Conservation (phyloP, 2,888 invertebrate species). For the Nezara viridula region DNA sequence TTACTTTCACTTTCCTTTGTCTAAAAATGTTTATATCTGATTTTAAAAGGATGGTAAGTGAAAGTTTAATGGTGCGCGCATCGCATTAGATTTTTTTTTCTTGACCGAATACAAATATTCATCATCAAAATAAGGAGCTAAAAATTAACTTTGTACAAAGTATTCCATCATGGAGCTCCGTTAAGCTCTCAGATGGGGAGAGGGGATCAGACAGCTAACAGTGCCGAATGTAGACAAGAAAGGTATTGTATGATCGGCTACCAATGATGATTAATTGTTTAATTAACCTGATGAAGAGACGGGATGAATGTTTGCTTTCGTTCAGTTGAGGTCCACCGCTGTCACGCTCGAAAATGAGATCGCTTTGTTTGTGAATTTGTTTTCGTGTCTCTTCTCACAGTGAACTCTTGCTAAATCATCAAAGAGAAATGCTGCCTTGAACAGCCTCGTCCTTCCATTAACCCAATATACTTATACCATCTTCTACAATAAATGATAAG, state of each 20-base stretch:
- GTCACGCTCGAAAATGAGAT: neutral
- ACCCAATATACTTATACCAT: neutral
- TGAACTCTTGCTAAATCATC: neutral
- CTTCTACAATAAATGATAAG: neutral
- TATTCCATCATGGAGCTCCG: neutral
- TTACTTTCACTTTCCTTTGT: too few relatives aligned
- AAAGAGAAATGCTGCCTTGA: neutral
- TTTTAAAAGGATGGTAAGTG: too few relatives aligned
- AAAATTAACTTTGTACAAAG: neutral
- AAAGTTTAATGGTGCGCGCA: too few relatives aligned
- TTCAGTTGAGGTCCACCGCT: neutral
- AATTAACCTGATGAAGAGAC: neutral
- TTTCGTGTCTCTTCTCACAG: neutral
- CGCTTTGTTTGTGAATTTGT: slow-evolving; percentile 12
- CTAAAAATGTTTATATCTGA: too few relatives aligned
- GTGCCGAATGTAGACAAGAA: neutral
- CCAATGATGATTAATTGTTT: slow-evolving; percentile 42
- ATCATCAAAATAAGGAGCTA: too few relatives aligned
- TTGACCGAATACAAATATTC: too few relatives aligned
- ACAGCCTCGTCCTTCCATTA: neutral
- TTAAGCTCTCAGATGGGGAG: neutral
- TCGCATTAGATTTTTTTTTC: too few relatives aligned
- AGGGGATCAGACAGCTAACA: neutral
- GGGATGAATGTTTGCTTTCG: slow-evolving; percentile 23
- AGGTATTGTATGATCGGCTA: neutral